These are phyloP conservation scores for Hemitrygon akajei DNA, from an alignment of 2,797 vertebrate species.

Conservation along the genomic window DNA sequence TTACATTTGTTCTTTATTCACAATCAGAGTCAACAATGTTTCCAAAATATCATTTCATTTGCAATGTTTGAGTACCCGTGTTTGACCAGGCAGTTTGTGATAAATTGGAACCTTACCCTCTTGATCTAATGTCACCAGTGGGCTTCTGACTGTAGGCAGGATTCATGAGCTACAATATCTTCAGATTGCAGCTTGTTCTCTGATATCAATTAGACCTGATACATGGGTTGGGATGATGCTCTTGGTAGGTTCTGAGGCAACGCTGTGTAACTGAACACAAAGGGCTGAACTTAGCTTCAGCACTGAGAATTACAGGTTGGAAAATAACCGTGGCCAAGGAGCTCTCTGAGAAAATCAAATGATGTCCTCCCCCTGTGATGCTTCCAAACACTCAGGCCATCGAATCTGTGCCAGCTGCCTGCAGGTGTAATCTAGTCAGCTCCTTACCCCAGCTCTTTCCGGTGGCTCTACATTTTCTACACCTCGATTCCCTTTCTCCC, in stretches of 20 bases:
- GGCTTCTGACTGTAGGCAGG: neutral
- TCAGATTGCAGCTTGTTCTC: neutral
- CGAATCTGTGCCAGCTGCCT: no score
- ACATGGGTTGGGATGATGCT: neutral
- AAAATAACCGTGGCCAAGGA: neutral
- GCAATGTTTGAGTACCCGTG: neutral
- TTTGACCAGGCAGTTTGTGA: neutral
- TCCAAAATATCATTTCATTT: slow-evolving; percentile 34
- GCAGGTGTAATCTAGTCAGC: no score
- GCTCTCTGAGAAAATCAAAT: neutral
- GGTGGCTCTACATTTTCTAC: no score
- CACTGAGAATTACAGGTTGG: neutral
- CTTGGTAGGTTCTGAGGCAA: neutral
- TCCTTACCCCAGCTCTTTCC: no score
- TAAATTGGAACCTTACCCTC: neutral
- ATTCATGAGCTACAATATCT: no score
- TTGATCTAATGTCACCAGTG: neutral
- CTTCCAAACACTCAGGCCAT: no score
- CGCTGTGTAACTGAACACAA: neutral
- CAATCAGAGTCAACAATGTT: slow-evolving; percentile 3
- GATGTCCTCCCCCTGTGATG: no score
- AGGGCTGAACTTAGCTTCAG: neutral
- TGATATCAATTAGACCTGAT: neutral
- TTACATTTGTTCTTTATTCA: slow-evolving; percentile 32
- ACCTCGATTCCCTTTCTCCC: no score